phyloP scores from a whole-genome alignment of 2,113 vertebrate species.

The Nesogale talazaci region DNA sequence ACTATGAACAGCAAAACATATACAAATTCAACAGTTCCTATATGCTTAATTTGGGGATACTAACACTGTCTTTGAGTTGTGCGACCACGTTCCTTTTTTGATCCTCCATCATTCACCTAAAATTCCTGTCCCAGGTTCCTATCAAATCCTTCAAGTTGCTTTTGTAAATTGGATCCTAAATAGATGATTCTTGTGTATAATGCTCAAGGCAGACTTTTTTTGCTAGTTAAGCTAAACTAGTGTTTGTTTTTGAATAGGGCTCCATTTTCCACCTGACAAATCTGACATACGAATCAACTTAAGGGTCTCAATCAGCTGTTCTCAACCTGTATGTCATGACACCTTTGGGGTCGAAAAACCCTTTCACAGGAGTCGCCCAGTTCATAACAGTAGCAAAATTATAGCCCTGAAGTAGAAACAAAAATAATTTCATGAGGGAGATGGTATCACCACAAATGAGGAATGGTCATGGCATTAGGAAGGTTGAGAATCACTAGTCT shows the following conservation, averaged over 20 bases:
- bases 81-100: background rate
- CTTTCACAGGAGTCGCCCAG: too few relatives aligned
- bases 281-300: slow-evolving; percentile 41
- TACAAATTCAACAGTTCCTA: background rate
- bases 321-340: too few relatives aligned
- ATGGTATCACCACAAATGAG: too few relatives aligned
- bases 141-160: background rate
- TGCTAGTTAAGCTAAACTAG: too few relatives aligned
- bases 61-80: background rate
- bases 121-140: background rate
- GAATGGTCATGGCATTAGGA: background rate
- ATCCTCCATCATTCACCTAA: background rate
- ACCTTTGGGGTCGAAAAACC: too few relatives aligned
- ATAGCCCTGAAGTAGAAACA: too few relatives aligned
- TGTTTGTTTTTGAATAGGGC: background rate
- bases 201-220: too few relatives aligned
- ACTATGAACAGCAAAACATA: background rate
- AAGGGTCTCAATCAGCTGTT: background rate
- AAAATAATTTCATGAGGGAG: too few relatives aligned
- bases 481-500: background rate
- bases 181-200: too few relatives aligned
- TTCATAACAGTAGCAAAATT: too few relatives aligned
- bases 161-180: too few relatives aligned
- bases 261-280: background rate
- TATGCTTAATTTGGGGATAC: background rate